Conservation (phyloP, 2,797 vertebrate species). For the Cetoscarus ocellatus region DNA sequence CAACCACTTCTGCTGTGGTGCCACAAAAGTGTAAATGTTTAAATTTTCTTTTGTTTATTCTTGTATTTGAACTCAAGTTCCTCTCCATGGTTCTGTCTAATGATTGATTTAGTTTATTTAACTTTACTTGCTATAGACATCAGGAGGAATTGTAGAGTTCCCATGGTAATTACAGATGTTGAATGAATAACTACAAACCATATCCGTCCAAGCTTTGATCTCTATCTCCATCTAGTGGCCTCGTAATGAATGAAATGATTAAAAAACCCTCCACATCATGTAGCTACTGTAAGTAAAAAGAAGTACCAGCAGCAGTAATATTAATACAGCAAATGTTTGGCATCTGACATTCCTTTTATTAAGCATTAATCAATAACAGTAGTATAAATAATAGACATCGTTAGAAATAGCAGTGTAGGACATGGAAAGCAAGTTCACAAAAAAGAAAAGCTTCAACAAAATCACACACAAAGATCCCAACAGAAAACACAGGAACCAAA, state of each 20-base stretch:
- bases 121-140: too few relatives aligned
- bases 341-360: constrained; percentile 59
- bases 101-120: too few relatives aligned
- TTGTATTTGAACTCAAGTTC: too few relatives aligned
- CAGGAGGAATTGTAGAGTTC: too few relatives aligned
- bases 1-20: too few relatives aligned
- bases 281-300: too few relatives aligned
- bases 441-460: constrained; percentile 11
- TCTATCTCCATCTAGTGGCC: constrained; percentile 73
- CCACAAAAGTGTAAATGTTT: too few relatives aligned
- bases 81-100: too few relatives aligned
- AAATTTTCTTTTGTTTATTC: too few relatives aligned
- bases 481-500: constrained; percentile 28
- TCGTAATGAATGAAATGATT: not conserved
- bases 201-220: not conserved
- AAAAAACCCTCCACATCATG: too few relatives aligned
- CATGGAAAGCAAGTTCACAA: constrained; percentile 48
- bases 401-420: constrained; percentile 61
- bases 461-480: constrained; percentile 26
- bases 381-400: constrained; percentile 69
- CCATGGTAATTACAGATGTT: too few relatives aligned
- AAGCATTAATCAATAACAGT: constrained; percentile 65
- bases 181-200: not conserved
- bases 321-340: not conserved
- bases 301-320: too few relatives aligned